A percentile compares a stretch with the other conserved stretches of the same genome.
These are phyloP conservation scores for Oryzias sinensis DNA, from an alignment of 2,797 vertebrate species.

Conservation along the genomic window DNA sequence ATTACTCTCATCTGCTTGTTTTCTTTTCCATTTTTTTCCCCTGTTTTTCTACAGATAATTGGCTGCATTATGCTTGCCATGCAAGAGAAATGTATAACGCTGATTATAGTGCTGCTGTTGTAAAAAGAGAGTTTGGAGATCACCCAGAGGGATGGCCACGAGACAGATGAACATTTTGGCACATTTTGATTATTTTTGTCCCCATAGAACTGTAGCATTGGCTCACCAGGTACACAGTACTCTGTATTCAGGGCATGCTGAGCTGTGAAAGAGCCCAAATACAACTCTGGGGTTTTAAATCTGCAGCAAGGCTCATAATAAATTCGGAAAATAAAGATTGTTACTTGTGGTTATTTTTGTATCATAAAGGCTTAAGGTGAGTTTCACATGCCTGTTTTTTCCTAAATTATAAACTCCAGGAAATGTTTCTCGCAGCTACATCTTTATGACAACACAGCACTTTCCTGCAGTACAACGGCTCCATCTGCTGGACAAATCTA, in stretches of 20 bases:
- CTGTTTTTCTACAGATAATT: constrained; percentile 42
- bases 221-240: constrained; percentile 4
- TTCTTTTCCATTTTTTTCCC: constrained; percentile 11
- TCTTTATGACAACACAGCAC: neutral
- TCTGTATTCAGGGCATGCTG: neutral
- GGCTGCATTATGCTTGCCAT: constrained; percentile 48
- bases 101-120: constrained; percentile 48
- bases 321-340: neutral
- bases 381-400: constrained; percentile 10
- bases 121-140: constrained; percentile 22
- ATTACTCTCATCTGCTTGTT: constrained; percentile 22
- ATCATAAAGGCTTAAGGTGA: neutral
- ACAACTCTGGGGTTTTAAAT: neutral
- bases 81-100: constrained; percentile 55
- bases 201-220: constrained; percentile 14
- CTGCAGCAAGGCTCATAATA: constrained; percentile 2
- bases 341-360: neutral
- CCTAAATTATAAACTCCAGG: constrained; percentile 1
- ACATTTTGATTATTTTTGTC: constrained; percentile 34
- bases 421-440: constrained; percentile 3
- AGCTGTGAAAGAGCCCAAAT: neutral
- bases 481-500: constrained; percentile 60
- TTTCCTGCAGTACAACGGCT: constrained; percentile 37
- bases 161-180: constrained; percentile 31
- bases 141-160: constrained; percentile 3